Base-by-base conservation (phyloP, 2,113 vertebrate species). In the Donacobius atricapilla region DNA sequence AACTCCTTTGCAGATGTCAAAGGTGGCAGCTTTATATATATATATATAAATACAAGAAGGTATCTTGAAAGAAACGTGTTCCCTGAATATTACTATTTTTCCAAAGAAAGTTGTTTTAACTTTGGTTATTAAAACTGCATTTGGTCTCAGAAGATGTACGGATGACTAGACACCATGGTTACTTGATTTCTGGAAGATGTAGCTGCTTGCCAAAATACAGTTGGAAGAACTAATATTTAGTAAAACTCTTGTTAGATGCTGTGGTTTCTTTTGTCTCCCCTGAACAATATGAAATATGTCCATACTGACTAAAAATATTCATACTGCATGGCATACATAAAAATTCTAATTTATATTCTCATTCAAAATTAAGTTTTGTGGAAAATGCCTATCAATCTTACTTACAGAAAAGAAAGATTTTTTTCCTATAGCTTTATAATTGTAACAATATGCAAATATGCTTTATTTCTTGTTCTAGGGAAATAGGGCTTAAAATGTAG, bases 401-500 rank as follows among this genome's bases (percentile, higher is more conserved):
- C 95, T 97, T 94, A 97, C n/a, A 90, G 95, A 96, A 95, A 95
- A 96, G 89, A 77, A 96, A 96, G 93, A 94, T 90, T 94, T 96
- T 96, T 95, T 87, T 47, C 21, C 96, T 96, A 58, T 93, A 69
- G 77, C 82, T 97, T 97, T 97, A 84, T 91, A 97, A 95, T 93
- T 80, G 50, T 94, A 96, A 96, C 88, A 89, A 82, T 96, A 95
- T 93, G 87, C 87, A 92, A 96, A 94, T 96, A 96, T 83, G 54
- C 90, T 97, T 96, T 87, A 95, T 96, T 97, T 91, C 93, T 97
- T 45, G 88, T 96, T 97, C 78, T 88, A 83, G 94, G 82, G 93
- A 97, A 97, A 96, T 90, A 88, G 70, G 93, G 90, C 94, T 97
- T 97, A 95, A 96, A 83, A 96, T 39, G 77, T 84, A 91, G 60